phyloP scores from a whole-genome alignment of 37 sponge, comb jelly and placozoan genomes.

The Petrosia ficiformis region DNA sequence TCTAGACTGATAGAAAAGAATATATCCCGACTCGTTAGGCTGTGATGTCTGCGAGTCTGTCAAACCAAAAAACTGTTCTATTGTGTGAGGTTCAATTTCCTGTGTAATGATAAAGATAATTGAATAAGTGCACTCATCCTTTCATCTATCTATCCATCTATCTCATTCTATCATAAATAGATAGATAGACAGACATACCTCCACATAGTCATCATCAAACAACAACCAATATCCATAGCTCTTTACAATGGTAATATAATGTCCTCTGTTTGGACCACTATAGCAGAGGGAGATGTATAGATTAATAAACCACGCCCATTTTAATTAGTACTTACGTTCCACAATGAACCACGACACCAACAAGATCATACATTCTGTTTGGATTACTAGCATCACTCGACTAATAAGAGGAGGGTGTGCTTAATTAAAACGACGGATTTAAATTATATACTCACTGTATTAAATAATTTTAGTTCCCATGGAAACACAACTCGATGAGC shows the following conservation, averaged over 20 bases:
- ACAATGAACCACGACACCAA: constrained; percentile 95
- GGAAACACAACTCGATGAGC: constrained; percentile 95
- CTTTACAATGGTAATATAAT: constrained; percentile 94
- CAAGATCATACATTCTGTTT: constrained; percentile 88
- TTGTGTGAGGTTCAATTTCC: constrained; percentile 86
- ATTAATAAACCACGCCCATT: constrained; percentile 12
- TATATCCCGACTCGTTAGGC: constrained; percentile 87
- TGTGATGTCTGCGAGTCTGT: constrained; percentile 66
- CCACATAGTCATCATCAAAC: not conserved
- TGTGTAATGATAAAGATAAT: constrained; percentile 13
- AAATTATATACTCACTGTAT: constrained; percentile 70
- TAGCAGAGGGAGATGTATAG: not conserved
- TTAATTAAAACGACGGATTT: not conserved
- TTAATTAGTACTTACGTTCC: constrained; percentile 66
- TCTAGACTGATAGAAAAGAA: constrained; percentile 91
- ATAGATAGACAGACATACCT: not conserved
- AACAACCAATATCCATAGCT: constrained; percentile 69
- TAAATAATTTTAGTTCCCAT: constrained; percentile 92
- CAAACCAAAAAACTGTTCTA: constrained; percentile 89
- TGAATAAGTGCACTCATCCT: not conserved
- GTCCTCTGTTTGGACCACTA: constrained; percentile 94
- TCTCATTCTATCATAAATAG: not conserved
- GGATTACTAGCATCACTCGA: constrained; percentile 73
- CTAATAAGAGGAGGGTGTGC: constrained; percentile 15
- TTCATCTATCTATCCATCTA: constrained; percentile 6